Conservation (phyloP, 2,797 vertebrate genomes). For the Phoebastria nigripes region DNA sequence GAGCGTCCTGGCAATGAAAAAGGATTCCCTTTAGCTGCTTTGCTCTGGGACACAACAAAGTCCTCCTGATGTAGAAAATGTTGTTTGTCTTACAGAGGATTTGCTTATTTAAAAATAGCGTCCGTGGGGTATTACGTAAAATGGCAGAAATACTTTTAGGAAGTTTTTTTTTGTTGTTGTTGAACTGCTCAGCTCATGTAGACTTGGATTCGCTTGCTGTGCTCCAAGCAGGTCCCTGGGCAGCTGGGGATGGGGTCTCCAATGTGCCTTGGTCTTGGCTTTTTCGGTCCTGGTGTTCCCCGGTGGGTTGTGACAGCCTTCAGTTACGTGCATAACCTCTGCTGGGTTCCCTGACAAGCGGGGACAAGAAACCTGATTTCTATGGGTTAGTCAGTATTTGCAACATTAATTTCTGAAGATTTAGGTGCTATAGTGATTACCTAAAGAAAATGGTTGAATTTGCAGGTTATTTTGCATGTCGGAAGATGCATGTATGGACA, state of each 20-base stretch:
- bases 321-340: neutral
- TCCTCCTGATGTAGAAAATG: neutral
- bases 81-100: neutral
- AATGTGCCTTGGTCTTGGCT: neutral
- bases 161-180: neutral
- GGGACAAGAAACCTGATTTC: neutral
- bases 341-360: rapidly evolving
- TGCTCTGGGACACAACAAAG: neutral
- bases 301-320: neutral
- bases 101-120: neutral
- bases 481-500: neutral
- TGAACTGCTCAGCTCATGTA: neutral
- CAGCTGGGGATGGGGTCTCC: neutral
- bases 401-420: neutral
- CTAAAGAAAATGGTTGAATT: neutral
- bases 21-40: neutral
- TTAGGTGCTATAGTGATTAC: neutral
- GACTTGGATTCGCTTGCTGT: neutral
- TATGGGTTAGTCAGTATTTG: neutral
- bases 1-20: neutral
- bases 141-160: neutral
- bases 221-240: neutral
- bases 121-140: neutral
- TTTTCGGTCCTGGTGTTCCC: neutral
- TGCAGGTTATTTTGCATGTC: neutral